These are phyloP conservation scores for Lacerta bilineata DNA, from an alignment of 2,797 vertebrate species.

Conservation along the genomic window DNA sequence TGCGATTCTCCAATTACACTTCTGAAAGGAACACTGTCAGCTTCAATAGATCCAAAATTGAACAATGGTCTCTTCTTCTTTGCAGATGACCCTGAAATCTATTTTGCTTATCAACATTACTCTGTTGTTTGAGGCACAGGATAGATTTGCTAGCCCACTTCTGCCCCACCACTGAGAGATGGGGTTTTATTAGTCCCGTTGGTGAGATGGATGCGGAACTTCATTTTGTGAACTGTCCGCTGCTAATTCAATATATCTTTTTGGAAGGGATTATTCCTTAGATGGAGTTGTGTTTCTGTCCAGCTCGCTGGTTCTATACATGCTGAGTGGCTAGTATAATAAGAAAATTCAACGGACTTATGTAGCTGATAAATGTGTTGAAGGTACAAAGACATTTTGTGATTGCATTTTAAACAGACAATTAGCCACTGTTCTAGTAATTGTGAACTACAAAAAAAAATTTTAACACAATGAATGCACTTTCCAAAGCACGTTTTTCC, in stretches of 20 bases:
- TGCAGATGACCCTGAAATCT: neutral
- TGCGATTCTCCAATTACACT: slow-evolving; percentile 20
- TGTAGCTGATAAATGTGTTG: neutral
- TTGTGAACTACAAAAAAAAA: neutral
- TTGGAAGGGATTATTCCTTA: neutral
- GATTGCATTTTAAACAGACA: neutral
- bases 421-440: neutral
- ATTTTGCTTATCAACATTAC: neutral
- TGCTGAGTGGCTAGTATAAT: neutral
- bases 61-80: neutral
- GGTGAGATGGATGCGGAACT: neutral
- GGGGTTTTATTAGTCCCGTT: neutral
- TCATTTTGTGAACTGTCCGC: neutral
- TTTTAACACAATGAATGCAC: neutral
- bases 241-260: neutral
- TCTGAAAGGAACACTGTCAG: slow-evolving; percentile 22
- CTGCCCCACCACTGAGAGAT: neutral
- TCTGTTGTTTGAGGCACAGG: neutral
- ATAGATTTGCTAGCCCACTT: neutral
- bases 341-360: neutral
- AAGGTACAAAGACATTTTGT: neutral
- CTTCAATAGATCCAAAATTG: neutral
- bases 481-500: neutral
- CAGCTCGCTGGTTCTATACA: neutral
- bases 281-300: neutral